Conservation (phyloP, 2,888 invertebrate genomes). For the Beris morrisii region DNA sequence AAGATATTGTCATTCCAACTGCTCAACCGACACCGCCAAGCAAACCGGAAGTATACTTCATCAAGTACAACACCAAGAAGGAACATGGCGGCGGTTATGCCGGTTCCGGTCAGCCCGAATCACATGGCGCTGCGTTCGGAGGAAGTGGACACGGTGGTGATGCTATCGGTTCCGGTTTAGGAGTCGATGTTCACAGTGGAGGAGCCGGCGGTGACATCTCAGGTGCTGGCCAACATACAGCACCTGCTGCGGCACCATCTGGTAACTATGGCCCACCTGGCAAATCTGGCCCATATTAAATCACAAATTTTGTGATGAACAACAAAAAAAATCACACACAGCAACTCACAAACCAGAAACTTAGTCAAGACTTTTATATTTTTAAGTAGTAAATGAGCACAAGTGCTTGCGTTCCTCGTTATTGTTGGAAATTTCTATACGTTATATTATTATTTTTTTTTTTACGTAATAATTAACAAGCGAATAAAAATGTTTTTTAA, state of each 20-base stretch:
- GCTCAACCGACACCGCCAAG: conserved; percentile 78
- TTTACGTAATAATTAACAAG: conserved; percentile 22
- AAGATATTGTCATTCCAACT: conserved; percentile 75
- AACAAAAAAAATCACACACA: no score
- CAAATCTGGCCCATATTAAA: conserved; percentile 63
- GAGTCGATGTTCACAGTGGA: conserved; percentile 35
- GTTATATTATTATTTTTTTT: conserved; percentile 24
- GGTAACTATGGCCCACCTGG: conserved; percentile 68
- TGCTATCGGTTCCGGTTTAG: conserved; percentile 24
- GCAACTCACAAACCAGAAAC: conserved; percentile 10
- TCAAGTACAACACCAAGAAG: conserved; percentile 56
- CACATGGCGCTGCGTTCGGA: conserved; percentile 27
- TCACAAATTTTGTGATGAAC: not conserved
- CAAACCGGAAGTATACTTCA: conserved; percentile 89
- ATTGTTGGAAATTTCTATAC: conserved; percentile 30
- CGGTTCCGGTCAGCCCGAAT: conserved; percentile 18
- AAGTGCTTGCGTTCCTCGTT: conserved; percentile 22
- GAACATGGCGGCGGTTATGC: conserved; percentile 45
- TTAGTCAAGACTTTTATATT: conserved; percentile 26
- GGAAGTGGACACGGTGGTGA: conserved; percentile 28
- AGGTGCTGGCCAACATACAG: conserved; percentile 34
- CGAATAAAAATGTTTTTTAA: conserved; percentile 21
- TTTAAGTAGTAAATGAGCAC: conserved; percentile 18
- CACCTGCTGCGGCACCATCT: conserved; percentile 42
- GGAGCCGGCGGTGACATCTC: conserved; percentile 39